Conservation (phyloP, 2,888 invertebrate species). For the Byasa hedistus region DNA sequence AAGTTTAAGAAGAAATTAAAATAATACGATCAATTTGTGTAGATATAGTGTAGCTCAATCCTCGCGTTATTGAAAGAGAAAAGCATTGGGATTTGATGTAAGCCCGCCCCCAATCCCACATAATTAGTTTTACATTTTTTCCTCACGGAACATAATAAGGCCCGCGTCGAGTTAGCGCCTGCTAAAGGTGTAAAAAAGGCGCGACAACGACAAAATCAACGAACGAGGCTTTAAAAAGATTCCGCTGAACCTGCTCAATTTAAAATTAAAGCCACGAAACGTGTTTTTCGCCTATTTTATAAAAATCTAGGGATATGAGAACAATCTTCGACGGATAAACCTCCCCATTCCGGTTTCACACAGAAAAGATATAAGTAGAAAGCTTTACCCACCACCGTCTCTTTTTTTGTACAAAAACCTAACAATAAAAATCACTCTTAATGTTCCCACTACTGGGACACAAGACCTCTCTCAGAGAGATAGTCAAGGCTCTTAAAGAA, state of each 20-base stretch:
- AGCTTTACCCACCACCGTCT: no score
- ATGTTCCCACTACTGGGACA: no score
- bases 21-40: conserved; percentile 3
- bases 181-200: conserved; percentile 57
- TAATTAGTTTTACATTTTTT: conserved; percentile 70
- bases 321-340: conserved; percentile 75
- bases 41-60: conserved; percentile 27
- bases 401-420: no score
- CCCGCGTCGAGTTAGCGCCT: conserved; percentile 51
- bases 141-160: conserved; percentile 63
- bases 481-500: no score
- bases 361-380: conserved; percentile 38
- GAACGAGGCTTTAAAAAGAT: conserved; percentile 73
- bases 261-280: conserved; percentile 81
- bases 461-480: no score
- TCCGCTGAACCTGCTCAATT: conserved; percentile 77
- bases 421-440: no score
- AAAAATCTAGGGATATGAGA: conserved; percentile 75
- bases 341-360: conserved; percentile 51
- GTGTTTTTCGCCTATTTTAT: conserved; percentile 80
- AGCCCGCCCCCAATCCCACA: conserved; percentile 46
- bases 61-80: conserved; percentile 37
- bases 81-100: conserved; percentile 39
- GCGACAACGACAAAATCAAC: conserved; percentile 55
- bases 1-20: conserved; percentile 1